phyloP scores from a whole-genome alignment of 1,140 invertebrate species.

The Goniozus legneri region DNA sequence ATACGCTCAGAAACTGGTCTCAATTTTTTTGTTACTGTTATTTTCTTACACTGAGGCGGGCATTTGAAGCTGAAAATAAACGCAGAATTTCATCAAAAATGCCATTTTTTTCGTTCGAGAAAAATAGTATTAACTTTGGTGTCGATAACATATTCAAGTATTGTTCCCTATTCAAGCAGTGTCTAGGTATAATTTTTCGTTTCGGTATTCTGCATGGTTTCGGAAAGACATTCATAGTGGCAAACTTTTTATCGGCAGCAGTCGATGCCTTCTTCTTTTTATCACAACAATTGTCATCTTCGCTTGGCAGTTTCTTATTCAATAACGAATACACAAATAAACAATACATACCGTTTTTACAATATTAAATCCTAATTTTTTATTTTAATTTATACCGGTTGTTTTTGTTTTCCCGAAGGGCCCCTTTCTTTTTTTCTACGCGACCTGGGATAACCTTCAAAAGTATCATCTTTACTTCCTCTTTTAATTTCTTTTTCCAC shows the following conservation, averaged over 20 bases:
- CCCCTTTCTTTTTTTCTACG: conserved; percentile 10
- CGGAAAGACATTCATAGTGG: conserved; percentile 24
- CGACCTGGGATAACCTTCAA: conserved; percentile 8
- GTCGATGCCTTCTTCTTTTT: conserved; percentile 1
- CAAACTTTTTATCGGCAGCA: conserved; percentile 8
- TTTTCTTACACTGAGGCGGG: conserved; percentile 15
- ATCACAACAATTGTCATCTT: conserved; percentile 13
- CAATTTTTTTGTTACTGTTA: conserved; percentile 18
- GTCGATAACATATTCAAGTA: conserved; percentile 35
- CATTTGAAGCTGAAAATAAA: conserved; percentile 26
- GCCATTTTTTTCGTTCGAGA: neutral
- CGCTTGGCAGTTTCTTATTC: conserved; percentile 5
- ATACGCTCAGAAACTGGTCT: conserved; percentile 25
- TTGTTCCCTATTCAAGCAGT: conserved; percentile 33
- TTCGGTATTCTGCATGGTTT: conserved; percentile 29
- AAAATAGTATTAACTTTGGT: conserved; percentile 24
- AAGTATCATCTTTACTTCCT: conserved; percentile 21
- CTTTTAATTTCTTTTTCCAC: conserved; percentile 31
- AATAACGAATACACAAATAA: conserved; percentile 1
- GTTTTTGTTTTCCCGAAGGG: conserved; percentile 9
- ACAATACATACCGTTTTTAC: neutral
- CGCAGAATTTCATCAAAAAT: neutral
- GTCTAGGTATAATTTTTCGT: conserved; percentile 26
- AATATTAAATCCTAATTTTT: neutral
- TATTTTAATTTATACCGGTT: neutral